Evolutionary conservation across 2,113 vertebrate genomes (phyloP).

Genomic region (Antechinus stuartii): DNA sequence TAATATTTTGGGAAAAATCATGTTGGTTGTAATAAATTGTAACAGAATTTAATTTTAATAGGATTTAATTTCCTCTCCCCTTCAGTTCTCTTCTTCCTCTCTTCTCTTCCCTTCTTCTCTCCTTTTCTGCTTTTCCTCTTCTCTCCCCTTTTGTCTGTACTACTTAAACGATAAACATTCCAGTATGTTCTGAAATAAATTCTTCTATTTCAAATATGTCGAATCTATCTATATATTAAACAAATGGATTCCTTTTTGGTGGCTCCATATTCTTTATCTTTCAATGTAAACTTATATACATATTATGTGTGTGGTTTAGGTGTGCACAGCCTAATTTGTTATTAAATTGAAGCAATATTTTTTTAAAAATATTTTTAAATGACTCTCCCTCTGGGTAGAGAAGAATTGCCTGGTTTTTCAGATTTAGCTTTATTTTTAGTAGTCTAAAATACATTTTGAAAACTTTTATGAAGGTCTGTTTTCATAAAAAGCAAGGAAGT

Average conservation of each 20-base stretch:
- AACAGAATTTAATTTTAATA: background rate
- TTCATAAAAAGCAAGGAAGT: background rate
- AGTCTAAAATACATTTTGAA: background rate
- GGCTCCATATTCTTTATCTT: background rate
- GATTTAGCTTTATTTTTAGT: background rate
- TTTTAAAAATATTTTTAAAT: background rate
- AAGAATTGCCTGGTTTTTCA: background rate
- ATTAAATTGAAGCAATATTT: background rate
- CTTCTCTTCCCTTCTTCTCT: background rate
- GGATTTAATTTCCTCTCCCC: background rate
- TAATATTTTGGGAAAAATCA: slow-evolving; percentile 24
- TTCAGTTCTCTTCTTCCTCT: background rate
- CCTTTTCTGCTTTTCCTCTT: background rate
- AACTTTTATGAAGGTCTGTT: background rate
- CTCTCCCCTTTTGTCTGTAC: background rate
- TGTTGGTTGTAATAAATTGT: background rate
- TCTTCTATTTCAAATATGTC: slow-evolving; percentile 16
- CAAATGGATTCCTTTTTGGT: slow-evolving; percentile 48
- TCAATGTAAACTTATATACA: background rate
- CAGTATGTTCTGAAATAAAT: background rate
- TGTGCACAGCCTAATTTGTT: background rate
- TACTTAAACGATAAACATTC: background rate
- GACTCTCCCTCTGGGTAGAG: background rate
- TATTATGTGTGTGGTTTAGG: too few species aligned
- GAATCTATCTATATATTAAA: background rate